These are phyloP conservation scores for Ganaspis brasiliensis DNA, from an alignment of 2,888 invertebrate species.

Conservation along the genomic window DNA sequence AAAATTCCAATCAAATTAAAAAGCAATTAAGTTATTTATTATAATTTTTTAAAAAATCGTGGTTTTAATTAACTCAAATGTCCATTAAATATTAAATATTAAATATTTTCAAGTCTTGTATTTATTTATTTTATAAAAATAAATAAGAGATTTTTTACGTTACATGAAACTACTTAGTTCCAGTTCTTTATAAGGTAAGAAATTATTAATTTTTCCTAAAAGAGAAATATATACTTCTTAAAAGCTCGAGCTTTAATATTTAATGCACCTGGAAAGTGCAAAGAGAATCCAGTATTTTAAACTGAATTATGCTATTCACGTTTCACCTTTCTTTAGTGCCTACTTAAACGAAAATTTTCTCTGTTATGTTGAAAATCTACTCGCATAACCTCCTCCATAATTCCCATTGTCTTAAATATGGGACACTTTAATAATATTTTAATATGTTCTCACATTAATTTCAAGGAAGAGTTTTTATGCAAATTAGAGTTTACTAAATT, in stretches of 20 bases:
- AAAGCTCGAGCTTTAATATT: constrained; percentile 9
- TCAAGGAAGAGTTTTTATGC: no score
- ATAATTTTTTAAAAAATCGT: no score
- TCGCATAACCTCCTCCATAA: background rate
- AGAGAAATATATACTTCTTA: constrained; percentile 16
- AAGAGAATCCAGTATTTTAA: constrained; percentile 7
- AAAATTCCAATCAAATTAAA: no score
- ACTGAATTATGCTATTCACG: constrained; percentile 18
- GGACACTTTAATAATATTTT: no score
- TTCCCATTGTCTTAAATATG: background rate
- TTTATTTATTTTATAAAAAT: background rate
- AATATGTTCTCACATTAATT: no score
- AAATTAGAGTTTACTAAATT: no score
- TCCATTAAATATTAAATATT: no score
- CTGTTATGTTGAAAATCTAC: constrained; percentile 17
- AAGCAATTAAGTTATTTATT: no score
- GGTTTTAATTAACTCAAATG: no score
- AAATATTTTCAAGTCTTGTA: background rate
- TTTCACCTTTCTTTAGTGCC: background rate
- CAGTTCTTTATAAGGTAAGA: background rate
- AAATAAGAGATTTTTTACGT: background rate
- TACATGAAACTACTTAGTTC: no score
- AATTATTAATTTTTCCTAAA: constrained; percentile 6
- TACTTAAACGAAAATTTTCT: constrained; percentile 10
- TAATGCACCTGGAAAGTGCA: constrained; percentile 20